phyloP scores from a whole-genome alignment of 2,797 vertebrate genomes.

The Enteromius argenteus region DNA sequence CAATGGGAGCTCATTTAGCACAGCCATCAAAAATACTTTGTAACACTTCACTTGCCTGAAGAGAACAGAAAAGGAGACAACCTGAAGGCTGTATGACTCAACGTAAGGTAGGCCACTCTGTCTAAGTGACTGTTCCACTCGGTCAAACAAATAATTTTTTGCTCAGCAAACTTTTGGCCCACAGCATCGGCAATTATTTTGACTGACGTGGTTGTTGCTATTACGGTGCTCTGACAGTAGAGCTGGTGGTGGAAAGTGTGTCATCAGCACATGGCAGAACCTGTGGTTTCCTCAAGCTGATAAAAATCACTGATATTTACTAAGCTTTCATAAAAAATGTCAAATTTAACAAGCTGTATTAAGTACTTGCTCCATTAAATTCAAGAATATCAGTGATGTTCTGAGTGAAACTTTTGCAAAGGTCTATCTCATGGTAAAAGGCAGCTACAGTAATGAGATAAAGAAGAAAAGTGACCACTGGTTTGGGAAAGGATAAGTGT shows the following conservation, averaged over 20 bases:
- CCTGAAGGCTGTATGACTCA: conserved; percentile 47
- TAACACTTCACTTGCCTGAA: conserved; percentile 42
- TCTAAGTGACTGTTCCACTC: conserved; percentile 48
- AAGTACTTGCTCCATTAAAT: neutral
- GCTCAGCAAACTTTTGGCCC: conserved; percentile 46
- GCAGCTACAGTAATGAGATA: neutral
- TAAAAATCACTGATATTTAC: conserved; percentile 40
- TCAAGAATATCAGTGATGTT: neutral
- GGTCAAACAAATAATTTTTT: conserved; percentile 57
- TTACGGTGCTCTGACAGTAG: conserved; percentile 23
- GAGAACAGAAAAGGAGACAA: conserved; percentile 23
- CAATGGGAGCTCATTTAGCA: conserved; percentile 26
- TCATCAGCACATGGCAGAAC: neutral
- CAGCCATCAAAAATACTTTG: conserved; percentile 39
- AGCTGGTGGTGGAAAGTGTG: neutral
- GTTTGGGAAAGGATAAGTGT: neutral
- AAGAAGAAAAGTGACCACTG: neutral
- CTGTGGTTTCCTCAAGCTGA: neutral
- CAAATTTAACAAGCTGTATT: neutral
- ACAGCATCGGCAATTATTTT: conserved; percentile 44
- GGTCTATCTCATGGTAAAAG: neutral
- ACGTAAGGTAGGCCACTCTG: conserved; percentile 44
- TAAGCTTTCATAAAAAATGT: conserved; percentile 1
- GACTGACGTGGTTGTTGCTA: conserved; percentile 38
- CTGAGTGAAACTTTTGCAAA: neutral